These are phyloP conservation scores for Drosophila guanche DNA, from an alignment of 1,140 invertebrate genomes.

Conservation along the genomic window DNA sequence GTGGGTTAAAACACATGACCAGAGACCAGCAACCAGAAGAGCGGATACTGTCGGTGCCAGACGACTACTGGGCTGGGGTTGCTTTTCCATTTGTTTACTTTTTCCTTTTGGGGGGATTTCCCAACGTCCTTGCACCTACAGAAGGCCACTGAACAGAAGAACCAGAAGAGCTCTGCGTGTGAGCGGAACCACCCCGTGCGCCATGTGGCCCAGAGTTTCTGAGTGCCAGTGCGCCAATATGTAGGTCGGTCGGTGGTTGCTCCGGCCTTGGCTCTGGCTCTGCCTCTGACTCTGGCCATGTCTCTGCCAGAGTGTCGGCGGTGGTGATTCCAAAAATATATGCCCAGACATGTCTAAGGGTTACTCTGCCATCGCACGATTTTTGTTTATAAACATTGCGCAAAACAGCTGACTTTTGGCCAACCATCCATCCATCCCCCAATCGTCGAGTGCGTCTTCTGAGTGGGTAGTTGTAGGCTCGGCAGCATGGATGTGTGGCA, in stretches of 20 bases:
- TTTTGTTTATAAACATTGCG: conserved; percentile 82
- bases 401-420: conserved; percentile 78
- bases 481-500: too few species aligned
- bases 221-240: conserved; percentile 68
- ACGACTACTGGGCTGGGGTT: conserved; percentile 50
- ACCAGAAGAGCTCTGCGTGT: conserved; percentile 35
- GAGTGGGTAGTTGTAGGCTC: too few species aligned
- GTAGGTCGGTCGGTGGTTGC: conserved; percentile 78
- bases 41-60: conserved; percentile 60
- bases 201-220: conserved; percentile 70
- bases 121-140: conserved; percentile 80
- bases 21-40: conserved; percentile 37
- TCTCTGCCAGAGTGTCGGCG: conserved; percentile 34
- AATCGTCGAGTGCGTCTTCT: too few species aligned
- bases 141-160: conserved; percentile 39
- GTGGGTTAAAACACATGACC: conserved; percentile 68
- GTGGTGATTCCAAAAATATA: conserved; percentile 78
- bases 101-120: conserved; percentile 52
- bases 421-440: conserved; percentile 50
- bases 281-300: conserved; percentile 8
- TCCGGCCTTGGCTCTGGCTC: conserved; percentile 27
- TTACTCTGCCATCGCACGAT: conserved; percentile 53
- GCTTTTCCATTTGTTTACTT: conserved; percentile 52
- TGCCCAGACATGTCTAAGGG: conserved; percentile 77
- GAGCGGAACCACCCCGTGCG: conserved; percentile 81